Conservation (phyloP, 1,140 invertebrate genomes). For the Fopius arisanus region DNA sequence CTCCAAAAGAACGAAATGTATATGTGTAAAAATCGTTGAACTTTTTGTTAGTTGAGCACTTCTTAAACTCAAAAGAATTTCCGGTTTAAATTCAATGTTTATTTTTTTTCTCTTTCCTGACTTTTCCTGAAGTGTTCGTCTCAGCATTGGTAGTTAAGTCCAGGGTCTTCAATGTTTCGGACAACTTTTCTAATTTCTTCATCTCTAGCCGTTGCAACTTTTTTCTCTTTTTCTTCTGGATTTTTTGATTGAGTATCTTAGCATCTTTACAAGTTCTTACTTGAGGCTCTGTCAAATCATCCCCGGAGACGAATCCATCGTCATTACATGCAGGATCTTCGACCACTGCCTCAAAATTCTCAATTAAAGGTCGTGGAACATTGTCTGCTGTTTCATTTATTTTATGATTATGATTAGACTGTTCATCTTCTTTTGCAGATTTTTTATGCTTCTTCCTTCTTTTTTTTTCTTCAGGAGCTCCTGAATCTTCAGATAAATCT, state of each 20-base stretch:
- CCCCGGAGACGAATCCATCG: background rate
- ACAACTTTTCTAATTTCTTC: conserved; percentile 32
- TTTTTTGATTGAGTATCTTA: conserved; percentile 34
- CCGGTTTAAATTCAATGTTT: background rate
- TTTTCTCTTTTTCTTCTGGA: conserved; percentile 39
- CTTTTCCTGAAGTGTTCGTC: conserved; percentile 18
- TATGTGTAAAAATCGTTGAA: too few relatives aligned
- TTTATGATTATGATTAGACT: background rate
- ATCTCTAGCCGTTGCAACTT: conserved; percentile 29
- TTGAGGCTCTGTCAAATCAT: background rate
- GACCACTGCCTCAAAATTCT: background rate
- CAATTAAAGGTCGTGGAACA: background rate
- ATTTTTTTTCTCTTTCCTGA: conserved; percentile 3
- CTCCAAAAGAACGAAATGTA: too few relatives aligned
- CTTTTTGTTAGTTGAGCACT: too few relatives aligned
- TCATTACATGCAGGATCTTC: conserved; percentile 7
- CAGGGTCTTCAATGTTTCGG: conserved; percentile 26
- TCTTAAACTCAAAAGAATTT: too few relatives aligned
- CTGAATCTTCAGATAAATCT: background rate
- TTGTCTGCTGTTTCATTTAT: conserved; percentile 1
- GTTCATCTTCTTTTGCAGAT: background rate
- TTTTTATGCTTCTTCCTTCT: background rate
- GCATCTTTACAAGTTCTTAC: background rate
- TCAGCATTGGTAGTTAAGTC: conserved; percentile 23
- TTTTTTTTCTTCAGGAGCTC: conserved; percentile 7